Percentiles rank a stretch among this genome's conserved stretches.
Evolutionary conservation across 2,113 vertebrate species (phyloP).

Genomic region (Cavia aperea): DNA sequence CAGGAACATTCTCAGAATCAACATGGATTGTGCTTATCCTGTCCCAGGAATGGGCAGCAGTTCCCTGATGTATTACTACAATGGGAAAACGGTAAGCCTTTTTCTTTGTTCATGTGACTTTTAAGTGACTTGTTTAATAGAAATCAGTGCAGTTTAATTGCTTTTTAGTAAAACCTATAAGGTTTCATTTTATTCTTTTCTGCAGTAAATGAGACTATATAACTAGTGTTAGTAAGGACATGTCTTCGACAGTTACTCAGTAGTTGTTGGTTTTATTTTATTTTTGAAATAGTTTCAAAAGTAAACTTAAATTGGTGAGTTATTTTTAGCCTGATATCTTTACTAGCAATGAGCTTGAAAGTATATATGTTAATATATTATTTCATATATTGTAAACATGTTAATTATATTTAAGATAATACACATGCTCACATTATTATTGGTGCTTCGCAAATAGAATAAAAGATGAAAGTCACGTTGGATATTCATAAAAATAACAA

Average conservation of each 20-base stretch:
- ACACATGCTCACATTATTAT: not conserved
- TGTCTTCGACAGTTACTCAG: conserved; percentile 5
- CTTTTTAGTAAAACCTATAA: conserved; percentile 45
- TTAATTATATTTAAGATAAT: not conserved
- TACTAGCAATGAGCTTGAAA: not conserved
- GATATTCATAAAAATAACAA: conserved; percentile 78
- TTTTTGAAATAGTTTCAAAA: conserved; percentile 42
- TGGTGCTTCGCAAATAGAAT: conserved; percentile 70
- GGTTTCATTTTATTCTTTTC: conserved; percentile 43
- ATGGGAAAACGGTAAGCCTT: conserved; percentile 95
- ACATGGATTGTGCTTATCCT: conserved; percentile 97
- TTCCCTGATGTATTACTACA: conserved; percentile 99
- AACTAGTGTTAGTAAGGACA: conserved; percentile 31
- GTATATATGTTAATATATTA: conserved; percentile 33
- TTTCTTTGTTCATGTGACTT: conserved; percentile 73
- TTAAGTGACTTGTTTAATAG: conserved; percentile 55
- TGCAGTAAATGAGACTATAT: conserved; percentile 4
- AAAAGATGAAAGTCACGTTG: conserved; percentile 59
- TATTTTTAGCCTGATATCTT: conserved; percentile 19
- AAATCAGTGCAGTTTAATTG: conserved; percentile 49
- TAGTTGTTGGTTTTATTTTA: conserved; percentile 24
- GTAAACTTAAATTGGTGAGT: conserved; percentile 47
- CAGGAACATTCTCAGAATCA: conserved; percentile 73
- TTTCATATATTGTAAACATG: conserved; percentile 39
- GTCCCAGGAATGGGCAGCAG: conserved; percentile 95